phyloP scores from a whole-genome alignment of 2,113 vertebrate genomes.

The Rhynchomys soricoides region DNA sequence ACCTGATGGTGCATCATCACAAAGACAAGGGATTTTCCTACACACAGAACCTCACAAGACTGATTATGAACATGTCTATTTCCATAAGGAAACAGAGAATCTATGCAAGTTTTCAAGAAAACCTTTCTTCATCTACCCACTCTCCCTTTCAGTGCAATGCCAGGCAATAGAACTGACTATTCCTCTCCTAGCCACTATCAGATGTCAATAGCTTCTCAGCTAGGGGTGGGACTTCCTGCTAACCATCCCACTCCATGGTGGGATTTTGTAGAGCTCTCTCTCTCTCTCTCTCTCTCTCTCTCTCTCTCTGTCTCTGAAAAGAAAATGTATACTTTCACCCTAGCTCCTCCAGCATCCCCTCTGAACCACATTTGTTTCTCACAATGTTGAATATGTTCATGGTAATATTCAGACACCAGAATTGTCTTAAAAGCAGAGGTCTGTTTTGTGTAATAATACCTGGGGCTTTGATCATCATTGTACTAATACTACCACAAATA shows the following conservation, averaged over 20 bases:
- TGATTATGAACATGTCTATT: not conserved
- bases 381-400: not conserved
- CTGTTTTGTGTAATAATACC: not conserved
- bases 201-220: not conserved
- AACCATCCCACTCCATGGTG: not conserved
- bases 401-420: not conserved
- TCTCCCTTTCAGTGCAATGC: not conserved
- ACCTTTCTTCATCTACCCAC: not conserved
- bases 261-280: not conserved
- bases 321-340: not conserved
- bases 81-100: not conserved
- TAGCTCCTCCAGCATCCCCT: not conserved
- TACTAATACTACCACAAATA: not conserved
- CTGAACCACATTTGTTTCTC: not conserved
- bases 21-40: not conserved
- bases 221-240: not conserved
- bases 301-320: not conserved
- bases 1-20: not conserved
- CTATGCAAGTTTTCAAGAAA: not conserved
- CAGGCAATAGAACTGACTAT: not conserved
- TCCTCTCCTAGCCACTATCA: not conserved
- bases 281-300: not conserved
- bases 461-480: not conserved
- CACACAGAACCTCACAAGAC: not conserved
- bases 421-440: conserved; percentile 27